Base-by-base conservation (phyloP, 2,113 vertebrate genomes). In the Centropus bengalensis region DNA sequence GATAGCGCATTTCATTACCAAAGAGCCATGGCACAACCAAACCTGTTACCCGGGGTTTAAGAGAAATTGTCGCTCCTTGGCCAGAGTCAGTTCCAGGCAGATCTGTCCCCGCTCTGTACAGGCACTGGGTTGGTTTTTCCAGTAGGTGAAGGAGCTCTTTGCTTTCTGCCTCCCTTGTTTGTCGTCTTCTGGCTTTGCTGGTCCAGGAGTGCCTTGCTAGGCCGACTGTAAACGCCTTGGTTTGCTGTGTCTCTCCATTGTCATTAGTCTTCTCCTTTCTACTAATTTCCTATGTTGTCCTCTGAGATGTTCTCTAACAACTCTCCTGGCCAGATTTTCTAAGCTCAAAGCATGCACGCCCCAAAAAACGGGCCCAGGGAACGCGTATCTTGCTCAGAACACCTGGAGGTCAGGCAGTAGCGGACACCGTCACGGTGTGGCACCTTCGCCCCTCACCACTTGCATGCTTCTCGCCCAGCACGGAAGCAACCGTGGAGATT, bases 221-320 rank as follows among this genome's bases (percentile, higher is more conserved):
- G 86, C 68, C 76, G 44, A 5, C 47, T 78, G 93, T 95, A 44
- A 94, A 20, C 73, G 66, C 88, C 66, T 70, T 71, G 91, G 88
- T 95, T 94, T 86, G 86, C 93, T 84, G 80, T 96, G 93, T 97
- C 76, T 93, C 85, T 96, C 88, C 94, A 97, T 86, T 49, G 86
- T 94, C 94, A 95, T 94, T 47, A 80, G 94, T 96, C 93, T 96
- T 86, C 93, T 95, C 88, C 94, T 93, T 69, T 83, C 90, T 88
- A 33, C 64, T 52, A 5, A 88, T 17, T 88, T 74, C 89, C 91
- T 88, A 1, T 60, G 76, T 90, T 78, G 86, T 95, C 93, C 90
- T 75, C 92, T 91, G n/a, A 97, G 93, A 47, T 83, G 93, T 91
- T 90, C 80, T 93, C 66, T 45, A 42, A 45, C 91, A 90, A 26